phyloP scores from a whole-genome alignment of 2,113 vertebrate genomes.

The Chlorodrepanis virens region DNA sequence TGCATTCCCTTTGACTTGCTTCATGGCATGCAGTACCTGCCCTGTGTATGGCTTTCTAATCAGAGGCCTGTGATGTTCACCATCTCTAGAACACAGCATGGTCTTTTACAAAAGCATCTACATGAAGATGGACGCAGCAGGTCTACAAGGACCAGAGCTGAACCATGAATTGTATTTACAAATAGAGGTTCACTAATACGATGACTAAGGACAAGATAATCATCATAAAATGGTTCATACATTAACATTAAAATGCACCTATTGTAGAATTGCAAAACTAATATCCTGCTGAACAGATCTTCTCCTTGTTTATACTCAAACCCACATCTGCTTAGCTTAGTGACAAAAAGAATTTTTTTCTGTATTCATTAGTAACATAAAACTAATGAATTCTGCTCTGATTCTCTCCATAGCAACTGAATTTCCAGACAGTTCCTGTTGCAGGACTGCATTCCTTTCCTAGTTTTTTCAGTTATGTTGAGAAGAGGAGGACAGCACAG shows the following conservation, averaged over 20 bases:
- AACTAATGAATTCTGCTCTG: slow-evolving; percentile 42
- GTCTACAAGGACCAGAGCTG: neutral
- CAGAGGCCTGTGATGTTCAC: neutral
- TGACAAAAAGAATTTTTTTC: neutral
- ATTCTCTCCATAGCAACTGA: slow-evolving; percentile 57
- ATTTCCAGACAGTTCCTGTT: slow-evolving; percentile 23
- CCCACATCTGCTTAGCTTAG: slow-evolving; percentile 17
- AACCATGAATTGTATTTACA: neutral
- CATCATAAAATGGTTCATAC: neutral
- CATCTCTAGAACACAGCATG: neutral
- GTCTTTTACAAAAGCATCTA: neutral
- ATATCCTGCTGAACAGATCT: neutral
- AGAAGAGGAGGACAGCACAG: neutral
- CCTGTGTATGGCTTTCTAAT: neutral
- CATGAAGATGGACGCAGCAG: neutral
- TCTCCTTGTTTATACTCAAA: neutral
- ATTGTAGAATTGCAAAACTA: neutral
- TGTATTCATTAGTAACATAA: slow-evolving; percentile 38
- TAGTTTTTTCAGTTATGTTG: neutral
- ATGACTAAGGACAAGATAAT: neutral
- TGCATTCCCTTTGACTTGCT: neutral
- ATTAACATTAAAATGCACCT: neutral
- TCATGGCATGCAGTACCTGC: neutral
- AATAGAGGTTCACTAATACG: neutral
- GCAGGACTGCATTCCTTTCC: neutral